Base-by-base conservation (phyloP, 2,797 vertebrate genomes). In the Gephyroberyx darwinii region DNA sequence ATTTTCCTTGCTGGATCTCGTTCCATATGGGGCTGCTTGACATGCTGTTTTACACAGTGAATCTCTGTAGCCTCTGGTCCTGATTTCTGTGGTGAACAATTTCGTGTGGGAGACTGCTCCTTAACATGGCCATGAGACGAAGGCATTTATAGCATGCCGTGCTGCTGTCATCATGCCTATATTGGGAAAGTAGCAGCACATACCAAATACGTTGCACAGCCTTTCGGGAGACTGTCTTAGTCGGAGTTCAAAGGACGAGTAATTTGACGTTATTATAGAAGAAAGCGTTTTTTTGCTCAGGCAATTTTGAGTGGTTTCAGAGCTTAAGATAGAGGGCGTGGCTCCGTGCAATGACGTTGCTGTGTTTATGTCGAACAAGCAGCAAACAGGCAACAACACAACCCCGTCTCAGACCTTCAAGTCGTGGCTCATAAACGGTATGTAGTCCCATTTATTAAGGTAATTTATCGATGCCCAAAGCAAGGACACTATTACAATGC, bases 311-410 rank as follows among this genome's bases (percentile, higher is more conserved):
- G 10, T 13, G 39, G 39, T 4, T 13, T 41, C 10, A 0, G 4
- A 41, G 47, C 22, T 68, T 45, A 26, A 52, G 26, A 12, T 43
- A 0, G 78, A 66, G 81, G 92, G 90, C 88, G 89, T 90, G 89
- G 80, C 67, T 33, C 19, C 2, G 22, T 3, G 41, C 9, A 13
- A 69, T 87, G 84, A 90, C 90, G 88, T 67, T 9, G 68, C n/a
- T 16, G 66, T 94, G 92, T 94, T 93, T 91, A 86, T 86, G 91
- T 88, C 54, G 56, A 80, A n/a, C 64, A 31, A 80, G 69, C 45
- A 59, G 71, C 73, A 1, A 69, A 26, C 76, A 6, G 61, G 65
- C 31, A 17, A 0, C 0, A 54, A 67, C 12, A 41, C 51, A 56
- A 60, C 37, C 69, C 19, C 54, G 3, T 69, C 72, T 56, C 79